Evolutionary conservation across 2,797 vertebrate species (phyloP).

Genomic region (Morelia viridis): DNA sequence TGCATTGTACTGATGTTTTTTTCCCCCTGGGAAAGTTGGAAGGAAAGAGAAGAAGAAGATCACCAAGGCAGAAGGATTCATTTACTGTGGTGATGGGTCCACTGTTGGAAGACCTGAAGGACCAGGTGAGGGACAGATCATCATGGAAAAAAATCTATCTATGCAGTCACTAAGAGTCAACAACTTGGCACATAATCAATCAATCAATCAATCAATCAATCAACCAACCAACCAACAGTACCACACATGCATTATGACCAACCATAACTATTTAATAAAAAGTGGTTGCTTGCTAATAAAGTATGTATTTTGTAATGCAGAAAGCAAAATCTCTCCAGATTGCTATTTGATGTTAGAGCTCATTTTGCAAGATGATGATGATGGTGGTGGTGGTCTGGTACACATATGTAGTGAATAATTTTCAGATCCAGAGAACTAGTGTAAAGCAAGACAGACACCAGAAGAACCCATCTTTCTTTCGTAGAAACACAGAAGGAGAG

Average conservation of each 20-base stretch:
- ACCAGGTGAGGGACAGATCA: no score
- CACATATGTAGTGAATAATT: constrained; percentile 62
- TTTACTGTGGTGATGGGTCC: no score
- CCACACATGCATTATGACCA: background rate
- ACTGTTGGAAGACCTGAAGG: no score
- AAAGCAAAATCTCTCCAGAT: background rate
- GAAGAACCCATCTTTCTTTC: constrained; percentile 59
- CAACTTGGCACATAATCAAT: no score
- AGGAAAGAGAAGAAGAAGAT: no score
- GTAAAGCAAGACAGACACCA: constrained; percentile 60
- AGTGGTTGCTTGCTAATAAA: background rate
- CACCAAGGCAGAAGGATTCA: no score
- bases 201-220: rapidly evolving
- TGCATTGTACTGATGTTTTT: background rate
- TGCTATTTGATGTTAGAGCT: constrained; percentile 55
- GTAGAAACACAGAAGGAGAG: constrained; percentile 47
- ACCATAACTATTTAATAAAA: constrained; percentile 3
- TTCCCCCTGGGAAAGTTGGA: no score
- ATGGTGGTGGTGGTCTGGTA: constrained; percentile 50
- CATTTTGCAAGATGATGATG: constrained; percentile 30
- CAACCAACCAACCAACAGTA: rapidly evolving
- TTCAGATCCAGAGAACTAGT: constrained; percentile 64
- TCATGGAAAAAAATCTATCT: no score
- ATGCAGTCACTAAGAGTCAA: no score
- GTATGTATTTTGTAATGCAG: rapidly evolving